phyloP scores from a whole-genome alignment of 1,140 invertebrate species.

The Brachionus manjavacas region DNA sequence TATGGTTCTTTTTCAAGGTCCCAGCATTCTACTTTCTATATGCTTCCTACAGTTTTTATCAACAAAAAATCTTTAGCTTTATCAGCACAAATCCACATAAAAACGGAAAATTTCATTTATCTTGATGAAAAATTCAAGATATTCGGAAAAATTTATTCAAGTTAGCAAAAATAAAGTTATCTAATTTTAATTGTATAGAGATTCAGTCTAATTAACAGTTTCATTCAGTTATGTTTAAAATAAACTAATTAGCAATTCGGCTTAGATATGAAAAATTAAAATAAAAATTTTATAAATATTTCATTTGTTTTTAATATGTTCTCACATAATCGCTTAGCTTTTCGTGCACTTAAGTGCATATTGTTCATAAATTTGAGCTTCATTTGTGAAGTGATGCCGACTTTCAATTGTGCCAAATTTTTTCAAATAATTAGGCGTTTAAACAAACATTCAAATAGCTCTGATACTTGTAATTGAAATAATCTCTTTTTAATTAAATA shows the following conservation, averaged over 20 bases:
- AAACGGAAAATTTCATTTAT: background rate
- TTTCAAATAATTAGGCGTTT: conserved; percentile 9
- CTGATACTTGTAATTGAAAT: background rate
- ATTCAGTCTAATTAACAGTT: background rate
- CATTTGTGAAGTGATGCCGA: background rate
- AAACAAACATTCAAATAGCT: background rate
- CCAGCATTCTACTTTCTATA: background rate
- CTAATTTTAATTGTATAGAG: background rate
- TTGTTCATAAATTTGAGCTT: background rate
- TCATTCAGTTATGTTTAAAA: background rate
- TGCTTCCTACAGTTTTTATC: background rate
- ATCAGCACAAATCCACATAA: background rate
- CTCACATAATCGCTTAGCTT: background rate
- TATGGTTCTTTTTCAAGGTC: background rate
- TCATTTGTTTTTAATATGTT: background rate
- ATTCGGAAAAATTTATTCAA: no score
- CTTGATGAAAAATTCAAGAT: no score
- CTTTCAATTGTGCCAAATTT: background rate
- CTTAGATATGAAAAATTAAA: background rate
- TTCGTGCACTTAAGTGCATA: background rate
- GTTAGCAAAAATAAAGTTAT: no score
- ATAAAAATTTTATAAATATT: background rate
- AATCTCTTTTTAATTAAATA: conserved; percentile 25
- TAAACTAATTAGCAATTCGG: background rate
- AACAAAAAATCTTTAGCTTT: background rate